Percentiles rank a stretch among this genome's conserved stretches.
Conservation (phyloP, 2,797 vertebrate genomes). For the Danio jaintianensis region DNA sequence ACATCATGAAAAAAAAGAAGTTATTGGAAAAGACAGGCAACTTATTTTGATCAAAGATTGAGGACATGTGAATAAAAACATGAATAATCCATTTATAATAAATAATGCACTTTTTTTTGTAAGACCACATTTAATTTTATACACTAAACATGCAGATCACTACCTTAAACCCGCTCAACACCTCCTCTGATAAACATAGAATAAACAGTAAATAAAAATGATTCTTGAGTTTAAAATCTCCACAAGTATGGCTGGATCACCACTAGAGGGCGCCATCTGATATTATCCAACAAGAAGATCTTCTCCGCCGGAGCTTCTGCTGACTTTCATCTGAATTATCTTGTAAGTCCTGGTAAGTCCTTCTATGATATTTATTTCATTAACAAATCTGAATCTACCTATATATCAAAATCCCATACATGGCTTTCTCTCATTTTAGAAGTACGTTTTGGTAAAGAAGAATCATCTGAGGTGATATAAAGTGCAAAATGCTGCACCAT, state of each 20-base stretch:
- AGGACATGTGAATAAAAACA: too few species aligned
- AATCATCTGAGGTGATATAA: conserved; percentile 30
- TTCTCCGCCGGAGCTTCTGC: background rate
- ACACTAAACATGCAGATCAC: background rate
- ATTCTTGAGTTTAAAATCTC: background rate
- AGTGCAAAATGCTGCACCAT: conserved; percentile 76
- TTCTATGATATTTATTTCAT: background rate
- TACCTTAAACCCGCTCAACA: background rate
- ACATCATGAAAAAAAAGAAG: too few species aligned
- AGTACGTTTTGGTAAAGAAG: background rate
- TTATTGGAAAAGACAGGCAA: too few species aligned
- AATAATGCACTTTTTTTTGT: too few species aligned
- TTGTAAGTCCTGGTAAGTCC: conserved; percentile 25
- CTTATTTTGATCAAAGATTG: too few species aligned
- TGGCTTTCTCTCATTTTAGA: background rate
- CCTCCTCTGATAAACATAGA: background rate
- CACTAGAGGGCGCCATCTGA: conserved; percentile 43
- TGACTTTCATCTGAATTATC: conserved; percentile 9
- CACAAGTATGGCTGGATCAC: background rate
- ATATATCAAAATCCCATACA: too few species aligned
- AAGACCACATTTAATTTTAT: background rate
- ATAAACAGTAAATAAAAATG: background rate
- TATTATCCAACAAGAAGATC: background rate
- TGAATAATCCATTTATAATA: too few species aligned
- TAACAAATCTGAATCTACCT: background rate